Evolutionary conservation across 2,888 invertebrate genomes (phyloP), one percentile per base, ranked within the genome.

Genomic region (Epinotia brunnichana): DNA sequence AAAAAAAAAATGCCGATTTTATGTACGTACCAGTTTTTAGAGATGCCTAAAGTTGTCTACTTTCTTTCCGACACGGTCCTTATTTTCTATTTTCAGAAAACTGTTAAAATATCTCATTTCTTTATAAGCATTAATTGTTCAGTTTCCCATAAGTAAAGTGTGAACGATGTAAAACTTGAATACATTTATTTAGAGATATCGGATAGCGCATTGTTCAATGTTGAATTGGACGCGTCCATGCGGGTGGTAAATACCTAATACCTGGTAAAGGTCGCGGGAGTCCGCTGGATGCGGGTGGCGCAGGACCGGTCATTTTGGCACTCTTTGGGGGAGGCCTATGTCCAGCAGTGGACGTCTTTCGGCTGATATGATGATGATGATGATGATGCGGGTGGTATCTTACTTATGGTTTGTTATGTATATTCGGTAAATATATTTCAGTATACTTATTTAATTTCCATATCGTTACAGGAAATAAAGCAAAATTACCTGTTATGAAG

Each of bases 161-260:
- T 24, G 39, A 3, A 66, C 41, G 5, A 11, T 56, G 21, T 2
- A 39, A 3, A 56, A 24, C 53, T 35, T 53, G 35, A 53, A 54
- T 19, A 54, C 24, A 60, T 61, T 44, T 51, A 59, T 19, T 64
- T 64, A 53, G 64, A 60, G 63, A 64, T 64, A 70, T 64, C 57
- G 15, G 59, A 70, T 64, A 64, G 35, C 59, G 51, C 53, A 59
- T 70, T 70, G 70, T 64, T 70, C 53, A 24, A 51, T 53, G 17
- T 53, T 53, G 70, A 70, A 64, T 70, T 48, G 70, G 21, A 21
- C 56, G 29, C 24, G 24, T 29, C 57, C 53, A 70, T 70, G 70
- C 64, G 70, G 70, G n/a, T n/a, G n/a, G n/a, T n/a, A n/a, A n/a
- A n/a, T n/a, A n/a, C n/a, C n/a, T n/a, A n/a, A n/a, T n/a, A n/a